These are phyloP conservation scores for Ceratosolen fusciceps DNA, from an alignment of 1,140 invertebrate species.

Conservation along the genomic window DNA sequence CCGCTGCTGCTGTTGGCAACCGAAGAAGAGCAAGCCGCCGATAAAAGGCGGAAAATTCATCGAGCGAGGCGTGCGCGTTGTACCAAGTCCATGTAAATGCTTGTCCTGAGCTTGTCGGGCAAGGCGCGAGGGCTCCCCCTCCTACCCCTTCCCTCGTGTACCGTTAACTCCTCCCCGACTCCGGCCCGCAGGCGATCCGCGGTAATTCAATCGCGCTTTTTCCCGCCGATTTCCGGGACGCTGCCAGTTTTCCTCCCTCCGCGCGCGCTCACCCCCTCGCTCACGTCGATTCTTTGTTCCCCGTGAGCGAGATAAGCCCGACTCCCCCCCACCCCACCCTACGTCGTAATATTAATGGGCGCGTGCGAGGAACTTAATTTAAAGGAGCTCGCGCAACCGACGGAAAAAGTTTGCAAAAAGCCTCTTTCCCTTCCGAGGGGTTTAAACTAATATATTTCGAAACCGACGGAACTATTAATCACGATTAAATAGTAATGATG, in stretches of 20 bases:
- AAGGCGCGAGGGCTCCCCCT: background rate
- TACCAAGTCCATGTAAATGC: background rate
- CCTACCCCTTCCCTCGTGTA: no score
- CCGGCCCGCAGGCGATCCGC: slow-evolving; percentile 36
- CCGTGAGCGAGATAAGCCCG: background rate
- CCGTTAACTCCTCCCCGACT: slow-evolving; percentile 14
- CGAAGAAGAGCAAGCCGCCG: background rate
- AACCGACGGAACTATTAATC: no score
- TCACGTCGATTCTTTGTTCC: background rate
- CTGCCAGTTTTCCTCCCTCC: no score
- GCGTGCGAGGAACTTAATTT: no score
- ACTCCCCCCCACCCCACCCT: background rate
- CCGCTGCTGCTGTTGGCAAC: no score
- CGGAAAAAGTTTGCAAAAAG: no score
- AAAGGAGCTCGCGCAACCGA: background rate
- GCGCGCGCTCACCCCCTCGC: no score
- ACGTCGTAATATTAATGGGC: background rate
- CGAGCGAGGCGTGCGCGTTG: background rate
- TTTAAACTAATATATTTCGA: no score
- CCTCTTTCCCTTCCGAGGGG: no score
- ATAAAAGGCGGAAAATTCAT: slow-evolving; percentile 16
- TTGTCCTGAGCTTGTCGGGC: background rate
- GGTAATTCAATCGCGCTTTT: slow-evolving; percentile 48
- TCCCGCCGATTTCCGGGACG: slow-evolving; percentile 37
- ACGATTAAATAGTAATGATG: no score